These are phyloP conservation scores for Cremastinae sp. DNA, from an alignment of 2,888 invertebrate species.

Conservation along the genomic window DNA sequence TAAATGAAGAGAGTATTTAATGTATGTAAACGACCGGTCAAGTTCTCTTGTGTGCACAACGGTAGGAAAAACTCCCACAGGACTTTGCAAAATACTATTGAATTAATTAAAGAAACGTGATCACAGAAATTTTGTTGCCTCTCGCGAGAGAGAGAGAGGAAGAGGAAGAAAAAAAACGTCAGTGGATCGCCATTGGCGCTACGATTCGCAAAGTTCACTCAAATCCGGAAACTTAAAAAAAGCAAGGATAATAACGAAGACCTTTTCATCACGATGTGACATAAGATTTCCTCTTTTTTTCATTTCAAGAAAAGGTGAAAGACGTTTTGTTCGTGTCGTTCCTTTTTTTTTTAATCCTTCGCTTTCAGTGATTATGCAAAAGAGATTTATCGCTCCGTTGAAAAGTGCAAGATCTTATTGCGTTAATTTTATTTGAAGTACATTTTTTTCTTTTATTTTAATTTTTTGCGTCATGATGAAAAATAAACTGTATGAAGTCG, in stretches of 20 bases:
- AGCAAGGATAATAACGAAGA: slow-evolving; percentile 31
- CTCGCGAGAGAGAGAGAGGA: background rate
- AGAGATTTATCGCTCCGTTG: too few species aligned
- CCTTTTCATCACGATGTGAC: slow-evolving; percentile 37
- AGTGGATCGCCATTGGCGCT: background rate
- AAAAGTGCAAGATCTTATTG: too few species aligned
- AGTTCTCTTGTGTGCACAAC: slow-evolving; percentile 11
- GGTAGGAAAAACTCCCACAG: slow-evolving; percentile 36
- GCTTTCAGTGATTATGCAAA: too few species aligned
- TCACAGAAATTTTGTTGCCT: slow-evolving; percentile 33
- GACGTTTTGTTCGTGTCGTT: slow-evolving; percentile 6
- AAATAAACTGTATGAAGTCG: too few species aligned
- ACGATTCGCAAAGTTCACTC: background rate
- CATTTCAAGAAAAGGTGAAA: slow-evolving; percentile 1
- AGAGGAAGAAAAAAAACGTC: background rate
- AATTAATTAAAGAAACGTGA: slow-evolving; percentile 58
- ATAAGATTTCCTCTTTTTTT: slow-evolving; percentile 6
- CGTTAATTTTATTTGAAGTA: too few species aligned
- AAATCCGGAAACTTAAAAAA: slow-evolving; percentile 18
- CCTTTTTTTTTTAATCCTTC: too few species aligned
- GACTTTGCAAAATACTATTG: slow-evolving; percentile 31
- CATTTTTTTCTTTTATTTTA: too few species aligned
- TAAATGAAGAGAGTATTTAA: slow-evolving; percentile 24
- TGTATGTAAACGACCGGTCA: slow-evolving; percentile 27
- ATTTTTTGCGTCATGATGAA: too few species aligned